A percentile compares a stretch with the other conserved stretches of the same genome.
phyloP scores from a whole-genome alignment of 2,888 invertebrate genomes.

The Zygaena filipendulae region DNA sequence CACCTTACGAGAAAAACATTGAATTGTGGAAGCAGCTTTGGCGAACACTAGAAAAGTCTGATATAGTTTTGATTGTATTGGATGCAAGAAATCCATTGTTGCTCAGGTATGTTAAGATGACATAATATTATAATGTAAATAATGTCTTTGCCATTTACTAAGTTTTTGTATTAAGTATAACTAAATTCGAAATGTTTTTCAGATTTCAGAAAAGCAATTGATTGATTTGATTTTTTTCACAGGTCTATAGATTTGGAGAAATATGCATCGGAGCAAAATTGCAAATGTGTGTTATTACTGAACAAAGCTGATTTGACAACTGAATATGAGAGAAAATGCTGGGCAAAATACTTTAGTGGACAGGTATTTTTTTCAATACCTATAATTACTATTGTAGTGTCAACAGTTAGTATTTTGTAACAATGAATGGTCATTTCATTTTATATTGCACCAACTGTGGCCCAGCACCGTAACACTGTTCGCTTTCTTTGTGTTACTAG shows the following conservation, averaged over 20 bases:
- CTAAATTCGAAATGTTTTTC: too few species aligned
- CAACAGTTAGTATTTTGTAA: too few species aligned
- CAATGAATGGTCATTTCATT: too few species aligned
- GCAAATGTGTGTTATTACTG: slow-evolving; percentile 81
- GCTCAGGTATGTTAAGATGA: slow-evolving; percentile 72
- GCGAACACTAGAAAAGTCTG: slow-evolving; percentile 97
- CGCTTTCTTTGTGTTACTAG: too few species aligned
- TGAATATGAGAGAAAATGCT: slow-evolving; percentile 79
- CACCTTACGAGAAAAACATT: slow-evolving; percentile 97
- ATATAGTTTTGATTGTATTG: slow-evolving; percentile 92
- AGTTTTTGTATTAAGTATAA: too few species aligned
- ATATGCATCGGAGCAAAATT: slow-evolving; percentile 53
- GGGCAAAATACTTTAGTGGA: slow-evolving; percentile 87
- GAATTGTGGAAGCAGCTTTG: slow-evolving; percentile 99
- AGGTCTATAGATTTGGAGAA: slow-evolving; percentile 91
- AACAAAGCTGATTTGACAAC: slow-evolving; percentile 97
- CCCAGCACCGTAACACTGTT: too few species aligned
- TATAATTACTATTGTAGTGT: not conserved
- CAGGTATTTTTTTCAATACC: slow-evolving; percentile 31
- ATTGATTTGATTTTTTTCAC: too few species aligned
- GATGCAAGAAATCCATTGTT: slow-evolving; percentile 96
- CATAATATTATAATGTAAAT: not conserved
- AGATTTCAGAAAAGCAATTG: too few species aligned
- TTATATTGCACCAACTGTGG: too few species aligned
- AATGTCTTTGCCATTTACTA: too few species aligned